These are phyloP conservation scores for Camelus dromedarius DNA, from an alignment of 2,113 vertebrate species.

Conservation along the genomic window DNA sequence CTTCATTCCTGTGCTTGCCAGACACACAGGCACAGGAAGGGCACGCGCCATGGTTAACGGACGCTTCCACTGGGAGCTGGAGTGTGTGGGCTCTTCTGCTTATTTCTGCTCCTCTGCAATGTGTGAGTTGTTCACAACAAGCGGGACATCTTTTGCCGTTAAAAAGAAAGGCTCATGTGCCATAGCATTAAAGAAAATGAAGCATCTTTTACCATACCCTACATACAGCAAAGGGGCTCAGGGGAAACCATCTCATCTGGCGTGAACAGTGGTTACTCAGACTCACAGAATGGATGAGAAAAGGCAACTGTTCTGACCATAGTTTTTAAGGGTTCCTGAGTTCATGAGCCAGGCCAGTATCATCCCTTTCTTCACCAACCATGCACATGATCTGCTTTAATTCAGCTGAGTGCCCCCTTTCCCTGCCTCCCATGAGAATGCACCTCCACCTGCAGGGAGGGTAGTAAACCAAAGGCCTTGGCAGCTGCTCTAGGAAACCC, in stretches of 20 bases:
- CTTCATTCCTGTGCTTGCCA: not conserved
- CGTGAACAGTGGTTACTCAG: not conserved
- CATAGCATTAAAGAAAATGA: not conserved
- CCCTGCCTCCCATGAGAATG: not conserved
- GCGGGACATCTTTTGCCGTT: not conserved
- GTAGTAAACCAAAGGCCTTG: not conserved
- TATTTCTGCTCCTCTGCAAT: not conserved
- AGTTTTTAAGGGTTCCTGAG: not conserved
- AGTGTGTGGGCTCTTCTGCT: not conserved
- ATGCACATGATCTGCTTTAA: not conserved
- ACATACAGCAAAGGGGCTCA: not conserved
- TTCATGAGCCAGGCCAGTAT: not conserved
- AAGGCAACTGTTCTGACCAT: not conserved
- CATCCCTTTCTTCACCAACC: not conserved
- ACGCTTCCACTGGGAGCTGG: not conserved
- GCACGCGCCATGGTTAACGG: accelerated
- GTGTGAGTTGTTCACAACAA: too few species aligned
- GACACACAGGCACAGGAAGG: not conserved
- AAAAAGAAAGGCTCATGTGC: not conserved
- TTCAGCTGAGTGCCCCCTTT: not conserved
- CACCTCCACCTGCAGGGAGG: not conserved
- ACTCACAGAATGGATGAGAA: not conserved
- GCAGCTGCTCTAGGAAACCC: not conserved
- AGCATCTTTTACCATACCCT: not conserved
- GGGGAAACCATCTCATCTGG: too few species aligned